Evolutionary conservation across 2,888 invertebrate species (phyloP), one percentile per base, ranked within the genome.

Genomic region (Cantharis lateralis): DNA sequence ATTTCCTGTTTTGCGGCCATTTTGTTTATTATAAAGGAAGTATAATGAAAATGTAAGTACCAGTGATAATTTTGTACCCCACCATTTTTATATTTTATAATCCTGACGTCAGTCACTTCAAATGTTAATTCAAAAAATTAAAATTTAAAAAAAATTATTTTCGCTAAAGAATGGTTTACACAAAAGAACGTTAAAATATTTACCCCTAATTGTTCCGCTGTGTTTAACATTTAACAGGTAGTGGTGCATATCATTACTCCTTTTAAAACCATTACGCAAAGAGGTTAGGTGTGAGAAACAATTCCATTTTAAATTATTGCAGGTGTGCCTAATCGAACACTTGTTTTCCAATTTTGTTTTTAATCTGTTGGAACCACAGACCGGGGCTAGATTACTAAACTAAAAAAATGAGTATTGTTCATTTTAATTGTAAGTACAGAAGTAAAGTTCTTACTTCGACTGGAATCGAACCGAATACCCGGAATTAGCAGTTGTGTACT

Each of bases 81-180:
- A 48, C 69, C 24, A 70, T 74, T 74, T 64, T 70, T 66, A 20
- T 4, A 16, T 28, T 18, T 64, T 71, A 64, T 32, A 18, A 64
- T 28, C 64, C 64, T 24, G 16, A 66, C 64, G 48, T 66, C 15
- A 82, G 48, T 64, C 16, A 82, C 83, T 83, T 82, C 79, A 48
- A 48, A 48, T 32, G 5, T 13, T 32, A 32, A 32, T 32, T 5
- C 13, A n/a, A 13, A 32, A 32, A n/a, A 13, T 48, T 48, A 13
- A 32, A 32, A n/a, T 32, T 32, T 13, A n/a, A 10, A 26, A 10
- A 10, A 26, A 10, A 10, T 28, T 28, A 28, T 48, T 48, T 48
- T 48, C n/a, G n/a, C n/a, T n/a, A 48, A n/a, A 48, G 48, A n/a
- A 48, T 48, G 7, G 10, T 48, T n/a, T 48, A 69, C 13, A 28